Percentiles rank a stretch among this genome's conserved stretches.
These are phyloP conservation scores for Phataginus tetradactyla DNA, from an alignment of 2,797 vertebrate genomes.

Conservation along the genomic window DNA sequence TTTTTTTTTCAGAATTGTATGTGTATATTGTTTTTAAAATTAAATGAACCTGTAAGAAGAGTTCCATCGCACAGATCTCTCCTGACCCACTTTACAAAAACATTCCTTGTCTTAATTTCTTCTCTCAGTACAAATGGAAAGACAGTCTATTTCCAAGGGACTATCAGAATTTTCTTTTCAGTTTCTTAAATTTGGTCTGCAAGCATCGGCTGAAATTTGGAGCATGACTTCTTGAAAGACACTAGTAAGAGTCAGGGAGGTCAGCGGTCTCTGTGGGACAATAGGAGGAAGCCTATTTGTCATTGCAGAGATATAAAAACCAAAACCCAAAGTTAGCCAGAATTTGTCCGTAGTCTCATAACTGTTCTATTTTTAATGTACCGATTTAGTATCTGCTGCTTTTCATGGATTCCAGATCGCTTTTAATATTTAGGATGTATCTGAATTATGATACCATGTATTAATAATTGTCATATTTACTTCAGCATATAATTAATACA, in stretches of 20 bases:
- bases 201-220: slow-evolving; percentile 55
- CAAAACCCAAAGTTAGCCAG: background rate
- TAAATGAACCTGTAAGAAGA: background rate
- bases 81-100: background rate
- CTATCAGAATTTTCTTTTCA: slow-evolving; percentile 1
- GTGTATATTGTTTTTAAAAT: background rate
- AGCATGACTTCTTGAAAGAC: slow-evolving; percentile 49
- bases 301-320: slow-evolving; percentile 28
- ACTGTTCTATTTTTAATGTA: slow-evolving; percentile 17
- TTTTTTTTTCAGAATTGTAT: background rate
- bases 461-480: background rate
- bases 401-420: background rate
- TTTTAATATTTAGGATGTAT: background rate
- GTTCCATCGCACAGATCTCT: background rate
- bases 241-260: background rate
- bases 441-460: background rate
- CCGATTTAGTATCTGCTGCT: background rate
- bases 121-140: background rate
- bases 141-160: slow-evolving; percentile 4
- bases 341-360: slow-evolving; percentile 1
- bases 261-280: background rate
- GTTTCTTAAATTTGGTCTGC: slow-evolving; percentile 8
- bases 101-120: background rate
- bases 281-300: slow-evolving; percentile 33
- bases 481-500: background rate